Conservation (phyloP, 2,113 vertebrate genomes). For the Tetraodon nigroviridis region DNA sequence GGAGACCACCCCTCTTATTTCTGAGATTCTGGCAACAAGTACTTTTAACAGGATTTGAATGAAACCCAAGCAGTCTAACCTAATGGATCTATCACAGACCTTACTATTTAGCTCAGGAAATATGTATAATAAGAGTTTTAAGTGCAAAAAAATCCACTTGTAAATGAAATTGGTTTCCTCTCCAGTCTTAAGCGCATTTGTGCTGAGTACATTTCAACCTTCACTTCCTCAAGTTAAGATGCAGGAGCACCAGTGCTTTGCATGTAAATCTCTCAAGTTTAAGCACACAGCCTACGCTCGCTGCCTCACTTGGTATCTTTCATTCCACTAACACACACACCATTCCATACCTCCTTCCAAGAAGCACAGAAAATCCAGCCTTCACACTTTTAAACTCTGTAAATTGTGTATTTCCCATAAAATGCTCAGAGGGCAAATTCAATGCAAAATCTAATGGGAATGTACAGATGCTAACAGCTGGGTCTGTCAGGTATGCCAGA, state of each 20-base stretch:
- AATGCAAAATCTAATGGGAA: slow-evolving; percentile 12
- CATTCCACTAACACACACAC: slow-evolving; percentile 7
- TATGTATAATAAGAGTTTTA: slow-evolving; percentile 1
- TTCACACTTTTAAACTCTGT: slow-evolving; percentile 47
- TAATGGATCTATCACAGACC: not conserved
- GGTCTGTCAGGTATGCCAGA: too few relatives aligned
- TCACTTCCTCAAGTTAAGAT: slow-evolving; percentile 69
- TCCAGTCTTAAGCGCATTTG: slow-evolving; percentile 65
- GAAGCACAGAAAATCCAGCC: slow-evolving; percentile 53
- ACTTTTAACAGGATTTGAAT: not conserved
- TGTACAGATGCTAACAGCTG: too few relatives aligned
- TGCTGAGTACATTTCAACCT: slow-evolving; percentile 69
- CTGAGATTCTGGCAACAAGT: slow-evolving; percentile 2
- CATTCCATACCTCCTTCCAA: slow-evolving; percentile 15
- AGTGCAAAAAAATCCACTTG: slow-evolving; percentile 42
- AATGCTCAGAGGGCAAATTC: slow-evolving; percentile 45
- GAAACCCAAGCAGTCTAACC: not conserved
- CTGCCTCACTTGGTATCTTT: slow-evolving; percentile 16
- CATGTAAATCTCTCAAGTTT: slow-evolving; percentile 69
- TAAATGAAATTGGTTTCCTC: slow-evolving; percentile 69
- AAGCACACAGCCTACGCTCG: slow-evolving; percentile 61
- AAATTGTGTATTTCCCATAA: slow-evolving; percentile 48
- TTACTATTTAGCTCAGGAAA: slow-evolving; percentile 9
- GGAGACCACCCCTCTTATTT: slow-evolving; percentile 23
- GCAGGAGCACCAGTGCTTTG: slow-evolving; percentile 58